Percentiles rank a stretch among this genome's conserved stretches.
Conservation (phyloP, 2,888 invertebrate genomes). For the Mellilla xanthometata region DNA sequence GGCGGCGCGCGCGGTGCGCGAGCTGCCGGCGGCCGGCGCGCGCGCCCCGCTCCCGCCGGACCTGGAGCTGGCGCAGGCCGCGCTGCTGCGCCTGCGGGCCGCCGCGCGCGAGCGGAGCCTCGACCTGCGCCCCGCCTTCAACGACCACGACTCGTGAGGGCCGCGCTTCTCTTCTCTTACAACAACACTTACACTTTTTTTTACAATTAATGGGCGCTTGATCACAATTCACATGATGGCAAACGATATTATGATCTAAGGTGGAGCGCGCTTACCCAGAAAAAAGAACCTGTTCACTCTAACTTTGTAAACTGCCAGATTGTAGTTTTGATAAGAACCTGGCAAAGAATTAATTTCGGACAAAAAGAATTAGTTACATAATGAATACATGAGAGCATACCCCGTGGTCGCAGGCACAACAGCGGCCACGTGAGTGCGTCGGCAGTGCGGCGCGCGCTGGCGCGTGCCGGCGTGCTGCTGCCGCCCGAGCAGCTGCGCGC, state of each 20-base stretch:
- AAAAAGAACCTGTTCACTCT: no score
- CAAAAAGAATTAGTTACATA: no score
- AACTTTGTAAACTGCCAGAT: no score
- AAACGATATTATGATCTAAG: no score
- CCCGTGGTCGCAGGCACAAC: slow-evolving; percentile 81
- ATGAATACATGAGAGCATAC: no score
- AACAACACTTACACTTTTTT: no score
- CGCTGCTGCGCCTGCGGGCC: slow-evolving; percentile 84
- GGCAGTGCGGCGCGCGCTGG: slow-evolving; percentile 87
- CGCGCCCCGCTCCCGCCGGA: slow-evolving; percentile 49
- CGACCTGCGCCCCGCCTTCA: slow-evolving; percentile 86
- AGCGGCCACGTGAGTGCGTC: slow-evolving; percentile 88
- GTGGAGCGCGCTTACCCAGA: no score
- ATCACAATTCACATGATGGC: no score
- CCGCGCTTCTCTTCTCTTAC: no score
- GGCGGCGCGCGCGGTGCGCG: slow-evolving; percentile 71
- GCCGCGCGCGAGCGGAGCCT: slow-evolving; percentile 84
- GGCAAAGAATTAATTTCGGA: no score
- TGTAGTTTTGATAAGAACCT: no score
- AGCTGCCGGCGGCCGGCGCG: slow-evolving; percentile 75
- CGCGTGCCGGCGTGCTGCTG: slow-evolving; percentile 85
- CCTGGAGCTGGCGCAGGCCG: slow-evolving; percentile 83
- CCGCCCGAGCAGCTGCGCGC: slow-evolving; percentile 86
- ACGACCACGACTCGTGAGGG: slow-evolving; percentile 82
- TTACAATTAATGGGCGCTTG: no score